Percentiles rank a stretch among this genome's conserved stretches.
These are phyloP conservation scores for Buathra laborator DNA, from an alignment of 2,888 invertebrate genomes.

Conservation along the genomic window DNA sequence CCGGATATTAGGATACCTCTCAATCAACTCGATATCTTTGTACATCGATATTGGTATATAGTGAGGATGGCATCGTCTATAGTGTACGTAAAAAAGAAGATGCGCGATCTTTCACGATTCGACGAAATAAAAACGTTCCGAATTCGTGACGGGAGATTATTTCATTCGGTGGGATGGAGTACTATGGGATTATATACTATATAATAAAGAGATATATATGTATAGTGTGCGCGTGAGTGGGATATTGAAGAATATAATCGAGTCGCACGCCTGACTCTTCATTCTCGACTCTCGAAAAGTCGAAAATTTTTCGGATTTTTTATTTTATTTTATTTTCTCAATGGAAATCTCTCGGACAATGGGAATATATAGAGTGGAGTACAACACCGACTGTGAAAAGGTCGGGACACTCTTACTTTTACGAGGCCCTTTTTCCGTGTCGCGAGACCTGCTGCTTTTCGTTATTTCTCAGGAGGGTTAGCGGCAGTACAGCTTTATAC, in stretches of 20 bases:
- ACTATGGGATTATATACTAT: slow-evolving; percentile 42
- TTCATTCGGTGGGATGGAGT: slow-evolving; percentile 58
- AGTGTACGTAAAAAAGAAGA: slow-evolving; percentile 45
- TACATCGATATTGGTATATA: slow-evolving; percentile 25
- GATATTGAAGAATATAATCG: slow-evolving; percentile 46
- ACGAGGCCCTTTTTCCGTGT: slow-evolving; percentile 54
- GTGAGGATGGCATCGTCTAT: slow-evolving; percentile 38
- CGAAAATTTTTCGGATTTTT: slow-evolving; percentile 44
- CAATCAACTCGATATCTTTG: slow-evolving; percentile 53
- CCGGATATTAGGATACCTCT: slow-evolving; percentile 51
- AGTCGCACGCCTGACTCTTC: slow-evolving; percentile 43
- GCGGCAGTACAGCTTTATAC: slow-evolving; percentile 25
- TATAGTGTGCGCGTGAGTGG: slow-evolving; percentile 31
- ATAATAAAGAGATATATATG: slow-evolving; percentile 36
- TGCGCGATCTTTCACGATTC: slow-evolving; percentile 70
- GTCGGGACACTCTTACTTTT: slow-evolving; percentile 44
- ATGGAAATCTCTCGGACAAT: slow-evolving; percentile 54
- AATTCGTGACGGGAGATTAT: slow-evolving; percentile 67
- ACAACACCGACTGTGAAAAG: slow-evolving; percentile 27
- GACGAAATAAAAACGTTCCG: slow-evolving; percentile 60
- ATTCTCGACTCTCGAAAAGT: slow-evolving; percentile 49
- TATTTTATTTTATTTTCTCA: slow-evolving; percentile 44
- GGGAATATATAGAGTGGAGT: slow-evolving; percentile 46
- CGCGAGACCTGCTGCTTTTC: slow-evolving; percentile 54
- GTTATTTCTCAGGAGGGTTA: slow-evolving; percentile 40